Conservation (phyloP, 2,113 vertebrate genomes). For the Fulmarus glacialis region DNA sequence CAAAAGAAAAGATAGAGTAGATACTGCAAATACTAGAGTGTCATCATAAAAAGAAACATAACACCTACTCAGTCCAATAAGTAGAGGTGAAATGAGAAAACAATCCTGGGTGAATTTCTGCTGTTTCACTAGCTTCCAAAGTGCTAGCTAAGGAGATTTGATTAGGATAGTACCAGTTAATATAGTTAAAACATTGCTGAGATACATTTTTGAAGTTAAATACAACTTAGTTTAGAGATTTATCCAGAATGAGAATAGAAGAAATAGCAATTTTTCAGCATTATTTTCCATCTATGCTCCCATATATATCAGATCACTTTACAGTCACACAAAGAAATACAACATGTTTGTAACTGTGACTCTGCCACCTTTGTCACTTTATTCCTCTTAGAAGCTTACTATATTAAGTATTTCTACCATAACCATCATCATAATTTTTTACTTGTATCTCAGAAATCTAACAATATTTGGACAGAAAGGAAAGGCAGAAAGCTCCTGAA, state of each 20-base stretch:
- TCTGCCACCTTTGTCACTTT: background rate
- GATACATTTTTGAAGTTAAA: background rate
- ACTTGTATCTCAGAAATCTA: background rate
- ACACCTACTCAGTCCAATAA: background rate
- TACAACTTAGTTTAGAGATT: background rate
- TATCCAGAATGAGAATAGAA: background rate
- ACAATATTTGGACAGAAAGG: background rate
- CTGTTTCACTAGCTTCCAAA: background rate
- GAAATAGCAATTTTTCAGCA: background rate
- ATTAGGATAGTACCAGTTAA: background rate
- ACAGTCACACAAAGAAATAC: background rate
- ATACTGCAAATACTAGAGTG: background rate
- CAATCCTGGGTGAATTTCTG: background rate
- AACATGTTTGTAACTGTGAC: background rate
- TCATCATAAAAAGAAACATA: background rate
- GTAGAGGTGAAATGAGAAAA: background rate
- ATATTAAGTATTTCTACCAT: background rate
- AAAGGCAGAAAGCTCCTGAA: background rate
- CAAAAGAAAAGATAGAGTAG: background rate
- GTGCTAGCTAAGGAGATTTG: background rate
- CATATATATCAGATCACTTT: background rate
- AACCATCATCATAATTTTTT: background rate
- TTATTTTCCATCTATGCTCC: background rate
- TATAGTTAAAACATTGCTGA: background rate
- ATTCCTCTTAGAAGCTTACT: background rate